These are phyloP conservation scores for Cynopterus brachyotis DNA, from an alignment of 2,113 vertebrate genomes.

Conservation along the genomic window DNA sequence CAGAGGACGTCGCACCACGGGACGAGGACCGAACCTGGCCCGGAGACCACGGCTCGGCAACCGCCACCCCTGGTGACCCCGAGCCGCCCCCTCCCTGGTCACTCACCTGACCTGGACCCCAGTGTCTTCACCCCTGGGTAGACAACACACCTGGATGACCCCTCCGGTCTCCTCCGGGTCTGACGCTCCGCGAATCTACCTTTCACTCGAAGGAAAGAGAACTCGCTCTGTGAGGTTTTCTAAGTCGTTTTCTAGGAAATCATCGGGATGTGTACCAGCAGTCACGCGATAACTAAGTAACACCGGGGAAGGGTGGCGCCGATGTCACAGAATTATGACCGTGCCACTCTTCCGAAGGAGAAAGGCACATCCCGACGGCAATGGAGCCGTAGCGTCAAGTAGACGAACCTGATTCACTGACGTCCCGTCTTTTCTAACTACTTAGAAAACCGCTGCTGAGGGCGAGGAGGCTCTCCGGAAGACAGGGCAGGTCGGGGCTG, in stretches of 20 bases:
- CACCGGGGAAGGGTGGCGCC: background rate
- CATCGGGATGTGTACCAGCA: background rate
- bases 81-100: background rate
- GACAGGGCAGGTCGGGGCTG: background rate
- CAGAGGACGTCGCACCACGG: background rate
- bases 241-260: background rate
- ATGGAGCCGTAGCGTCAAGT: background rate
- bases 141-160: background rate
- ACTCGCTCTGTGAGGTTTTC: background rate
- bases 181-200: background rate
- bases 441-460: background rate
- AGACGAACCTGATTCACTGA: background rate
- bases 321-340: background rate
- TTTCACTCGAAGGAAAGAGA: background rate
- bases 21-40: background rate
- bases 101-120: background rate
- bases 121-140: background rate
- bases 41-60: rapidly evolving
- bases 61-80: rapidly evolving
- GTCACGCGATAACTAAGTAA: background rate
- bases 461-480: background rate
- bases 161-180: background rate
- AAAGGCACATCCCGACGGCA: background rate
- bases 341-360: background rate
- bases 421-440: background rate